Evolutionary conservation across 1,140 invertebrate genomes (phyloP).

Genomic region (Mylabris phalerata): DNA sequence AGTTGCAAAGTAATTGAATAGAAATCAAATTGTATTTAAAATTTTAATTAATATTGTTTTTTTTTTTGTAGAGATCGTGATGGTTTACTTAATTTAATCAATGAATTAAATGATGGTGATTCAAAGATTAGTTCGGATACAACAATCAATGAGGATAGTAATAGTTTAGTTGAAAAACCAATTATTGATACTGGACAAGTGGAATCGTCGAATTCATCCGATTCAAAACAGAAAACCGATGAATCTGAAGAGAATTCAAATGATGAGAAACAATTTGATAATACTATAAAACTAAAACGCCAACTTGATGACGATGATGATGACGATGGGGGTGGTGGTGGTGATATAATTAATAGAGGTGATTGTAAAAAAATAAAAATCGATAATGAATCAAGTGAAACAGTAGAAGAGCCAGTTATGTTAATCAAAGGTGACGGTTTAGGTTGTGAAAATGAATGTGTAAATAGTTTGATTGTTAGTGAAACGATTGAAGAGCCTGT

Average conservation of each 20-base stretch:
- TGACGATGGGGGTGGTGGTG: not conserved
- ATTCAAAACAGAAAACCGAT: not conserved
- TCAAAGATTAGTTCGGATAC: constrained; percentile 49
- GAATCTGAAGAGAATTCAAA: constrained; percentile 1
- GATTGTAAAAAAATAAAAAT: constrained; percentile 8
- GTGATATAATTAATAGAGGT: not conserved
- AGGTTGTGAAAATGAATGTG: constrained; percentile 48
- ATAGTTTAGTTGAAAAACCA: constrained; percentile 50
- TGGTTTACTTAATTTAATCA: constrained; percentile 67
- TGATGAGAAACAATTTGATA: constrained; percentile 2
- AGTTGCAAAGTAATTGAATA: constrained; percentile 67
- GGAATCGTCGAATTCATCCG: constrained; percentile 2
- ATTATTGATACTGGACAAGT: constrained; percentile 46
- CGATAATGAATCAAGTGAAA: constrained; percentile 47
- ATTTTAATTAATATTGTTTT: not conserved
- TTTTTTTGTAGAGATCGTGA: constrained; percentile 44
- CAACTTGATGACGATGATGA: not conserved
- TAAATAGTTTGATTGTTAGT: constrained; percentile 46
- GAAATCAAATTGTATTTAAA: not conserved
- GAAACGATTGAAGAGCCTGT: constrained; percentile 68
- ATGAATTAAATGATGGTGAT: constrained; percentile 60
- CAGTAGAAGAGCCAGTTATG: constrained; percentile 65
- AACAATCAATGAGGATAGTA: constrained; percentile 60
- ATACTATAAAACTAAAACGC: constrained; percentile 1
- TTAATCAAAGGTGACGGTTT: constrained; percentile 63